phyloP scores from a whole-genome alignment of 2,888 invertebrate genomes.

The Tipula lateralis region DNA sequence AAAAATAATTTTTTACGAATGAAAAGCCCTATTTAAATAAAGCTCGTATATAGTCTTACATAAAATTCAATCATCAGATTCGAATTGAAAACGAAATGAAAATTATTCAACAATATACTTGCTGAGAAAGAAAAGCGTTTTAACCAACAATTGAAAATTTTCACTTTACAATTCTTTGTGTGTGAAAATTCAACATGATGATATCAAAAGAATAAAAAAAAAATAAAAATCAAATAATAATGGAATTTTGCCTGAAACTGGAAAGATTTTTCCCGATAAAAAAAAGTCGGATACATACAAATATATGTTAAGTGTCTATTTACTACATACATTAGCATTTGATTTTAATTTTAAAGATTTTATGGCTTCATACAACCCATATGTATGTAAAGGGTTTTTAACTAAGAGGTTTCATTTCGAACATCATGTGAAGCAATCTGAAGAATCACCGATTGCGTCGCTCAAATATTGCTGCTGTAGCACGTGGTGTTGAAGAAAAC shows the following conservation, averaged over 20 bases:
- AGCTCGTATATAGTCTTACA: background rate
- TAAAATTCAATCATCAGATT: background rate
- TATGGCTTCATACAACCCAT: background rate
- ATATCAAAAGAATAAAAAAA: background rate
- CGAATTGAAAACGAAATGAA: background rate
- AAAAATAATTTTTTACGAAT: too few species aligned
- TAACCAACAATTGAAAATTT: background rate
- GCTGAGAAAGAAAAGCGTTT: background rate
- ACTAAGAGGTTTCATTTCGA: too few species aligned
- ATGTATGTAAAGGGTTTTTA: too few species aligned
- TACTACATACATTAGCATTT: background rate
- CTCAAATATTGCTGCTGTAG: too few species aligned
- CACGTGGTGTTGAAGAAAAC: too few species aligned
- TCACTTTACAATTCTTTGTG: background rate
- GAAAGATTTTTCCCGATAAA: background rate
- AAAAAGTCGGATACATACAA: background rate
- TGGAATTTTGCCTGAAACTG: background rate
- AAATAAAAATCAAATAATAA: background rate
- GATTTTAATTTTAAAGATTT: background rate
- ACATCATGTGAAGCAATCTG: too few species aligned
- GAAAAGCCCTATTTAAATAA: background rate
- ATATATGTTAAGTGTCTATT: background rate
- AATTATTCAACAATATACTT: background rate
- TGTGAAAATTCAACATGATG: background rate
- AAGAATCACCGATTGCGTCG: too few species aligned